Conservation (phyloP, 2,888 invertebrate species). For the Eledona agricola region DNA sequence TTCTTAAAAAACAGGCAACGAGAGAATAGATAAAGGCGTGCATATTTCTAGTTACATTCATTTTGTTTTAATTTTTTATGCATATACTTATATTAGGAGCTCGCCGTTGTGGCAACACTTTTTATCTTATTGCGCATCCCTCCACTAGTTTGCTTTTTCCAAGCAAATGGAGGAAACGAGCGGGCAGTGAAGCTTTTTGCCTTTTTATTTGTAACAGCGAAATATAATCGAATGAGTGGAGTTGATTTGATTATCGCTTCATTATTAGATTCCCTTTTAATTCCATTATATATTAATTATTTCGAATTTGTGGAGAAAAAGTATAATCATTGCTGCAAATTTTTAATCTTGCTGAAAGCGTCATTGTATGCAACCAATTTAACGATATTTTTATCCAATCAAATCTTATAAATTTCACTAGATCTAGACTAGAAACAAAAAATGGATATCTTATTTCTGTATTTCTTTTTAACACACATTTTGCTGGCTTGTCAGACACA, state of each 20-base stretch:
- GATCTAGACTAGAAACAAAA: neutral
- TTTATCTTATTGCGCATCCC: slow-evolving; percentile 15
- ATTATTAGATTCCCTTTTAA: slow-evolving; percentile 21
- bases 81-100: slow-evolving; percentile 12
- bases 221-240: slow-evolving; percentile 11
- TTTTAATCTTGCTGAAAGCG: slow-evolving; percentile 21
- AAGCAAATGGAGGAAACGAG: slow-evolving; percentile 6
- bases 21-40: slow-evolving; percentile 3
- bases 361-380: slow-evolving; percentile 6
- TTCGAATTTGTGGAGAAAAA: slow-evolving; percentile 19
- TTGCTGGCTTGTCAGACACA: slow-evolving; percentile 29
- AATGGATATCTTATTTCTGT: slow-evolving; percentile 2
- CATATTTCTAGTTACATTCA: slow-evolving; percentile 11
- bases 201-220: slow-evolving; percentile 7
- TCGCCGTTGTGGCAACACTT: slow-evolving; percentile 1
- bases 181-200: slow-evolving; percentile 11
- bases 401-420: slow-evolving; percentile 8
- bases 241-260: slow-evolving; percentile 20
- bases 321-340: slow-evolving; percentile 14
- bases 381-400: slow-evolving; percentile 8
- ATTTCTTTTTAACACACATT: slow-evolving; percentile 13
- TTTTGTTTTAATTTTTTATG: slow-evolving; percentile 16
- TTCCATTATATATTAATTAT: slow-evolving; percentile 19
- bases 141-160: slow-evolving; percentile 3
- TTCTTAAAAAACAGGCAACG: slow-evolving; percentile 7